These are phyloP conservation scores for Melanerpes formicivorus DNA, from an alignment of 2,113 vertebrate genomes.

Conservation along the genomic window DNA sequence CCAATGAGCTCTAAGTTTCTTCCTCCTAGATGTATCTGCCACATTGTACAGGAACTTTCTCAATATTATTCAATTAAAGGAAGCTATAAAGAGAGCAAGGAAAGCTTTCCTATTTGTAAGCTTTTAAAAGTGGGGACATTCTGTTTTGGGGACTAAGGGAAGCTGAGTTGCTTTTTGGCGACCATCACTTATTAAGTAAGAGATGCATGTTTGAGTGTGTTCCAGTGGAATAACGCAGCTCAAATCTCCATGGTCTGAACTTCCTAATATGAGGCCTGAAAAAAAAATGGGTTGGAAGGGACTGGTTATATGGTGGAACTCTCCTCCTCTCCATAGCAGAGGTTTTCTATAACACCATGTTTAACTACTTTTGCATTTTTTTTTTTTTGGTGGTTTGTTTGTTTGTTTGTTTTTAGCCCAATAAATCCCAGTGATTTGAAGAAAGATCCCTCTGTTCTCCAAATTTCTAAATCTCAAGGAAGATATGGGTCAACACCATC, in stretches of 20 bases:
- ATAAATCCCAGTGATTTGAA: slow-evolving; percentile 70
- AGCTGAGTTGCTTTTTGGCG: too few species aligned
- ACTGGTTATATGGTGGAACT: background rate
- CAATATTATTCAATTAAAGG: background rate
- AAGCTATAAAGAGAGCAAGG: background rate
- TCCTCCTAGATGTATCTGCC: background rate
- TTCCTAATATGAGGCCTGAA: background rate
- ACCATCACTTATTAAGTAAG: background rate
- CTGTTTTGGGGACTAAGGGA: too few species aligned
- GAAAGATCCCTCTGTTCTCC: slow-evolving; percentile 70
- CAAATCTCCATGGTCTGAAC: background rate
- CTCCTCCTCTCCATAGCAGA: background rate
- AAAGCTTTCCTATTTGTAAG: too few species aligned
- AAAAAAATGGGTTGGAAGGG: background rate
- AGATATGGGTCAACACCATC: slow-evolving; percentile 60
- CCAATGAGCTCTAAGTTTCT: background rate
- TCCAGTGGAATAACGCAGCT: background rate
- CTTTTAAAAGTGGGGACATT: too few species aligned
- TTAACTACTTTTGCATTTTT: background rate
- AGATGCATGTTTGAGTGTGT: background rate
- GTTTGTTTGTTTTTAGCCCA: slow-evolving; percentile 33
- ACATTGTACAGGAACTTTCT: background rate
- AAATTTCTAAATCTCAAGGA: slow-evolving; percentile 65
- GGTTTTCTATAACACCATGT: background rate
- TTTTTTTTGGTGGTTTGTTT: background rate